phyloP scores from a whole-genome alignment of 2,888 invertebrate genomes.

The Latrodectus elegans region DNA sequence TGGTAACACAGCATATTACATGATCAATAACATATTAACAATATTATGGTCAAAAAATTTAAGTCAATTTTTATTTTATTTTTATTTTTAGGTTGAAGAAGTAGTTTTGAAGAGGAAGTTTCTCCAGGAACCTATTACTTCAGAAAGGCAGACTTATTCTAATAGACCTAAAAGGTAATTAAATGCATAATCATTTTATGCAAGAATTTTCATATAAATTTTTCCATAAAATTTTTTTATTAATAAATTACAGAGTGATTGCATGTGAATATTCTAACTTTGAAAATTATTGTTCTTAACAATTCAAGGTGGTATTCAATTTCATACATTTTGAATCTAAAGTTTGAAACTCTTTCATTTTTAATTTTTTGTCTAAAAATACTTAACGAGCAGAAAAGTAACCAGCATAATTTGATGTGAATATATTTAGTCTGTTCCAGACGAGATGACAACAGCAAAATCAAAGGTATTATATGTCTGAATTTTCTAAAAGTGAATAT shows the following conservation, averaged over 20 bases:
- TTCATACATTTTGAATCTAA: too few species aligned
- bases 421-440: too few species aligned
- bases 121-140: conserved; percentile 12
- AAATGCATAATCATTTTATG: not conserved
- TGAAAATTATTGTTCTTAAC: not conserved
- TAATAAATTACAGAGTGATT: not conserved
- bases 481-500: too few species aligned
- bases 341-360: too few species aligned
- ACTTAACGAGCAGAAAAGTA: too few species aligned
- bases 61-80: not conserved
- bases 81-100: conserved; percentile 4
- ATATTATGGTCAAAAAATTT: not conserved
- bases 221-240: not conserved
- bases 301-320: not conserved
- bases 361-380: too few species aligned
- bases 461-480: too few species aligned
- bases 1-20: too few species aligned
- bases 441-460: too few species aligned
- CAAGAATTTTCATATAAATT: not conserved
- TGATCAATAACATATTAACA: not conserved
- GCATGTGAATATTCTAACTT: not conserved
- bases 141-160: conserved; percentile 11
- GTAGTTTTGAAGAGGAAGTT: conserved; percentile 42
- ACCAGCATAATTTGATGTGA: too few species aligned
- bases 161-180: conserved; percentile 28